phyloP scores from a whole-genome alignment of 2,888 invertebrate genomes.

The Branchipolynoe longqiensis region DNA sequence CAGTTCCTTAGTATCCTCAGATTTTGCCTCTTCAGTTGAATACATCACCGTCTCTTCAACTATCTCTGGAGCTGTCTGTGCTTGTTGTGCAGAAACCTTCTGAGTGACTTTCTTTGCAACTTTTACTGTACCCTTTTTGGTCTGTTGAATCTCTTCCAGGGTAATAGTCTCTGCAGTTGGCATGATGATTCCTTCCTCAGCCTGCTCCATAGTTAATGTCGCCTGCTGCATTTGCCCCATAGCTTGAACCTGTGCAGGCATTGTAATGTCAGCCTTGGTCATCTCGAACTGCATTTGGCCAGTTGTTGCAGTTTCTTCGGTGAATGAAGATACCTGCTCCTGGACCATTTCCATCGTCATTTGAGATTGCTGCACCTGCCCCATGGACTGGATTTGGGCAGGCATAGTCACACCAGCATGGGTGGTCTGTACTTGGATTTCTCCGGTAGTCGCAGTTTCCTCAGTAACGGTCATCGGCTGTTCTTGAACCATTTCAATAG shows the following conservation, averaged over 20 bases:
- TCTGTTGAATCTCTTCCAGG: constrained; percentile 20
- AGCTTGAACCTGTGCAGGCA: constrained; percentile 35
- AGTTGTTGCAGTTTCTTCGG: background rate
- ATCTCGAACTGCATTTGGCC: constrained; percentile 19
- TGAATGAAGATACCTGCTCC: constrained; percentile 10
- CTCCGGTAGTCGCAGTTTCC: background rate
- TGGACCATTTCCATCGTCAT: constrained; percentile 20
- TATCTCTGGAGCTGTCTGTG: constrained; percentile 11
- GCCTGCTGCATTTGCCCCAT: constrained; percentile 51
- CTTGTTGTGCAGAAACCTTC: constrained; percentile 58
- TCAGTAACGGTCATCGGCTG: background rate
- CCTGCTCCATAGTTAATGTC: background rate
- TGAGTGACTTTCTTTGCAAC: constrained; percentile 63
- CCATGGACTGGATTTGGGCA: constrained; percentile 17
- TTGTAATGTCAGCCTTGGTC: constrained; percentile 33
- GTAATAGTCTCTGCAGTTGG: constrained; percentile 28
- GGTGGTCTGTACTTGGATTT: background rate
- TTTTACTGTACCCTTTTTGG: constrained; percentile 41
- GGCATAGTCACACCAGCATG: constrained; percentile 21
- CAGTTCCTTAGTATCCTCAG: constrained; percentile 13
- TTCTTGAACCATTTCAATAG: constrained; percentile 40
- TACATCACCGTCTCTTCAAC: constrained; percentile 30
- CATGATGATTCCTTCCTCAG: too few species aligned
- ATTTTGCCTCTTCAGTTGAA: constrained; percentile 10
- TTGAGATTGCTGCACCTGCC: constrained; percentile 42